Base-by-base conservation (phyloP, 2,797 vertebrate species). In the Pangasius krempfi region DNA sequence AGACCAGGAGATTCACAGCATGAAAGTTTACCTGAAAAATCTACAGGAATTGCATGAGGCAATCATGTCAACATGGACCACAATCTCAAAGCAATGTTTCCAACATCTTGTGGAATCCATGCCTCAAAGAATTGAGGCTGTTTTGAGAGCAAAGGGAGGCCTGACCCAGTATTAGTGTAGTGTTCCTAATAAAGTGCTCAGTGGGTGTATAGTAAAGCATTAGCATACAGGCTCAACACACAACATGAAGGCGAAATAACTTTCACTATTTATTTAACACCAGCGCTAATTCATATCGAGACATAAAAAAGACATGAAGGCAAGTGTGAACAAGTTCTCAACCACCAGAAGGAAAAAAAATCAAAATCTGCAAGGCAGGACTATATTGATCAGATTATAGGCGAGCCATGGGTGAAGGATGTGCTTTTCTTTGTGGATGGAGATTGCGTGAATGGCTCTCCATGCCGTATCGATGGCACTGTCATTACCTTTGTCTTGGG, bases 401-500 rank as follows among this genome's bases (percentile, higher is more conserved):
- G 6, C 9, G 44, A 58, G 44, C 22, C 52, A 47, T 75, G 47
- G 1, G n/a, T 52, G 37, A 56, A 47, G 30, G 44, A 64, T 86
- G 30, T 68, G 33, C 56, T 64, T 25, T 72, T 81, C 66, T 75
- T 64, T 70, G 52, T 14, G 76, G 62, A 82, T 75, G 88, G 80
- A 87, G 3, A 88, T 91, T 87, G 62, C 50, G 90, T 94, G 93
- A 95, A 95, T 93, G 91, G 92, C 92, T 92, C 88, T 83, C 30
- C 6, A 70, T 80, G 27, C 79, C 27, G 89, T 94, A 95, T 95
- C 94, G 94, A 95, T 93, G 91, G 87, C 86, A 86, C 93, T 94
- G 95, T 94, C 95, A 92, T 95, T 95, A 94, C 92, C 92, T 94
- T 94, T 95, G 93, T 93, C 88, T 92, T 92, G 91, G 92, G 94